A percentile compares a stretch with the other conserved stretches of the same genome.
Evolutionary conservation across 2,797 vertebrate genomes (phyloP).

Genomic region (Scleropages formosus): DNA sequence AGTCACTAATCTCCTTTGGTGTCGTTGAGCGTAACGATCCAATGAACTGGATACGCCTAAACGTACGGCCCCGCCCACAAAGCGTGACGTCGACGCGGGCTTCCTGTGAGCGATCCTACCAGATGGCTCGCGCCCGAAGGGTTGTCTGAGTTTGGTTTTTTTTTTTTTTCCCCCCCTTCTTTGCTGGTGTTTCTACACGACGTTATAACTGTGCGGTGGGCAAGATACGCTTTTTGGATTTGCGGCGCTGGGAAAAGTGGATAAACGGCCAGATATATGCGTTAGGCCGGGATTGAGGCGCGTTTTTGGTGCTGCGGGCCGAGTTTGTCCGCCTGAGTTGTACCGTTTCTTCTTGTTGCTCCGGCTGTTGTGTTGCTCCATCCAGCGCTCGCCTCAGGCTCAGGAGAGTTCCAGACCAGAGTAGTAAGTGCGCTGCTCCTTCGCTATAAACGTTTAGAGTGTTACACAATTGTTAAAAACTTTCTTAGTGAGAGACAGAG

Average conservation of each 20-base stretch:
- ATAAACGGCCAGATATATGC: too few relatives aligned
- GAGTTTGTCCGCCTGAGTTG: too few relatives aligned
- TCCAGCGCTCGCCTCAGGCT: too few relatives aligned
- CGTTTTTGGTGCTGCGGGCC: too few relatives aligned
- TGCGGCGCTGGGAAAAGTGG: too few relatives aligned
- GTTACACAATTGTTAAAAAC: not conserved
- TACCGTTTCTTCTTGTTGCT: too few relatives aligned
- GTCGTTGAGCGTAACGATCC: slow-evolving; percentile 35
- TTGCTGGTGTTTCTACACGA: not conserved
- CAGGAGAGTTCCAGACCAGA: too few relatives aligned
- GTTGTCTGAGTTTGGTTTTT: not conserved
- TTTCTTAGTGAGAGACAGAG: not conserved
- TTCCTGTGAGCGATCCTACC: slow-evolving; percentile 58
- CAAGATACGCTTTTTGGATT: too few relatives aligned
- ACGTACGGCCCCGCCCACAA: slow-evolving; percentile 42
- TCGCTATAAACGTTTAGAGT: too few relatives aligned
- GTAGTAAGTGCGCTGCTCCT: too few relatives aligned
- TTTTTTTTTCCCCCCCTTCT: slow-evolving; percentile 11
- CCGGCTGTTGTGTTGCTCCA: too few relatives aligned
- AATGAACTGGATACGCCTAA: slow-evolving; percentile 48
- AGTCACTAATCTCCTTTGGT: slow-evolving; percentile 3
- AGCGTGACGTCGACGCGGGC: slow-evolving; percentile 61
- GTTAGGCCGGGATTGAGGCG: too few relatives aligned
- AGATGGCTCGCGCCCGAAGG: slow-evolving; percentile 32
- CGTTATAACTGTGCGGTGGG: not conserved